phyloP scores from a whole-genome alignment of 2,113 vertebrate genomes.

The Tetrao urogallus region DNA sequence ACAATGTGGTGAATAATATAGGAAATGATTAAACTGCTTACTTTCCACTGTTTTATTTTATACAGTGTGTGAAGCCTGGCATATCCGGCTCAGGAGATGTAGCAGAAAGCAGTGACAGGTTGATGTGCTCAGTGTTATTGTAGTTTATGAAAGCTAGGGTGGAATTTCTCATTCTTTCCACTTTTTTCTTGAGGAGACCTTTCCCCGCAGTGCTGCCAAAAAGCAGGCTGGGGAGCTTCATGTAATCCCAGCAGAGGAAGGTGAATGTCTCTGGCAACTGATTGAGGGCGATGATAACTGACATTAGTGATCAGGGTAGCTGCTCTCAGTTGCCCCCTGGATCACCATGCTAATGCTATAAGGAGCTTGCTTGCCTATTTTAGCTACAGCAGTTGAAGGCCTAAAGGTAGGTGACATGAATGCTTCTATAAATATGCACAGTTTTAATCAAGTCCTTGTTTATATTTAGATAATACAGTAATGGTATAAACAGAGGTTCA shows the following conservation, averaged over 20 bases:
- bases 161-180: background rate
- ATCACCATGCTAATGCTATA: slow-evolving; percentile 30
- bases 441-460: slow-evolving; percentile 48
- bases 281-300: background rate
- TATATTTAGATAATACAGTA: slow-evolving; percentile 29
- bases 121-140: background rate
- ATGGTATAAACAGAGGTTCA: background rate
- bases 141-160: background rate
- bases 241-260: background rate
- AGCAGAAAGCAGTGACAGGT: background rate
- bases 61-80: background rate
- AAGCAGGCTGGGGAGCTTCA: background rate
- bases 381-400: slow-evolving; percentile 34
- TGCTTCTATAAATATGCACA: slow-evolving; percentile 33
- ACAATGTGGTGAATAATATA: slow-evolving; percentile 49
- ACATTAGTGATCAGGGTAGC: background rate
- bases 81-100: background rate
- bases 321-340: slow-evolving; percentile 41
- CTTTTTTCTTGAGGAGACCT: background rate
- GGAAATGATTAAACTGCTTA: slow-evolving; percentile 23
- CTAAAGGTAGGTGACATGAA: slow-evolving; percentile 42
- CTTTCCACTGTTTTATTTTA: background rate
- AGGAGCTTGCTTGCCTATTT: slow-evolving; percentile 52
- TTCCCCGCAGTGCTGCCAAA: background rate
- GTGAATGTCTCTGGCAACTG: background rate